Evolutionary conservation across 2,113 vertebrate genomes (phyloP).

Genomic region (Chrysemys picta): DNA sequence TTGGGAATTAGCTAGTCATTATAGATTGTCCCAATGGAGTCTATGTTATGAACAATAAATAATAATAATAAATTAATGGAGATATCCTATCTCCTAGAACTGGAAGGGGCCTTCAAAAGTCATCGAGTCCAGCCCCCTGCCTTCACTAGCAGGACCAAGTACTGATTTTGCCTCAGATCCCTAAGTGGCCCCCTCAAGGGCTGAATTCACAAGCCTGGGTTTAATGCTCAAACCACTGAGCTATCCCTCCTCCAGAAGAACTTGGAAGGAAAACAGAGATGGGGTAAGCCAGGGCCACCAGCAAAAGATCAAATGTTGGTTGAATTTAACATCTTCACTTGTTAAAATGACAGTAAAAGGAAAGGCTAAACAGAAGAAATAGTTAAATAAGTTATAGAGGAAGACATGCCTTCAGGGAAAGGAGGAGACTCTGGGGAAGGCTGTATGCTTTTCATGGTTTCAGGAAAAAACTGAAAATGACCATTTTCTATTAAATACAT

Average conservation of each 20-base stretch:
- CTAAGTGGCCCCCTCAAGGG: no score
- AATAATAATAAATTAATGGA: no score
- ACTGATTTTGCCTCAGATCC: no score
- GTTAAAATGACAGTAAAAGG: not conserved
- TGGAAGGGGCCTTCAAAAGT: no score
- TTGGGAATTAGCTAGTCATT: not conserved
- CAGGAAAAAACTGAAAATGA: not conserved
- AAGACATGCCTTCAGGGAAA: not conserved
- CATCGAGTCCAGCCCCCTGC: no score
- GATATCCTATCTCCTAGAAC: no score
- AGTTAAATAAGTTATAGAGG: not conserved
- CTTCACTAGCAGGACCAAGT: no score
- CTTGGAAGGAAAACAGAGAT: not conserved
- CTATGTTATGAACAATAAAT: not conserved
- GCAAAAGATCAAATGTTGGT: not conserved
- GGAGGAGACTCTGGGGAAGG: rapidly evolving
- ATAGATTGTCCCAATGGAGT: not conserved
- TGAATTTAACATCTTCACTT: not conserved
- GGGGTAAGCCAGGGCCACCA: not conserved
- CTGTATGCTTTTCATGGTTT: not conserved
- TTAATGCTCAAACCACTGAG: no score
- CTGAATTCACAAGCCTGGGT: no score
- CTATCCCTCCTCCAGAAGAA: not conserved
- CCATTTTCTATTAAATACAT: not conserved
- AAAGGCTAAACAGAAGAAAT: not conserved